Conservation (phyloP, 2,888 invertebrate species). For the Labia minor region DNA sequence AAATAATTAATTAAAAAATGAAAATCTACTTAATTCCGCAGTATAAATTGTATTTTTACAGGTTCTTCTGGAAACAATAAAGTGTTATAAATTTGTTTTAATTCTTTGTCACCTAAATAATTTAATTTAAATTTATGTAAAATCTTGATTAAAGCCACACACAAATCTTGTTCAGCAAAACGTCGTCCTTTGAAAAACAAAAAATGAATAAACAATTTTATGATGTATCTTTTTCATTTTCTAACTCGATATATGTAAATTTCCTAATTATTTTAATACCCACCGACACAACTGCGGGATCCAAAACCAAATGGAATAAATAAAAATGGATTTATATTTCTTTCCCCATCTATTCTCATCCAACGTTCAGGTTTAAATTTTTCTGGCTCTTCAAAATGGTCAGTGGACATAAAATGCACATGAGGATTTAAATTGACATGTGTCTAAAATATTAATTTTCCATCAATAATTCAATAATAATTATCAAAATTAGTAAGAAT, state of each 20-base stretch:
- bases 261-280: not conserved
- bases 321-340: constrained; percentile 38
- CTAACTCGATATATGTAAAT: no score
- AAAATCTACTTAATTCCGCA: not conserved
- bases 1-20: no score
- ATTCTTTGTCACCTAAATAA: constrained; percentile 31
- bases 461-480: not conserved
- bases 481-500: not conserved
- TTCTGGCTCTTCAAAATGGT: constrained; percentile 30
- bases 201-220: constrained; percentile 8
- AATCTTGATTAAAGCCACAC: constrained; percentile 37
- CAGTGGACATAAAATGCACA: constrained; percentile 31
- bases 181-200: constrained; percentile 35
- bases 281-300: constrained; percentile 44
- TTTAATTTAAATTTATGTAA: constrained; percentile 37
- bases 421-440: constrained; percentile 28
- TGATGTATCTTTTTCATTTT: constrained; percentile 1
- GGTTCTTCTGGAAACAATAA: constrained; percentile 40
- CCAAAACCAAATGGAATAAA: constrained; percentile 43
- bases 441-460: constrained; percentile 22
- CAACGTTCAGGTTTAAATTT: constrained; percentile 33
- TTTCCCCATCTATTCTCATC: constrained; percentile 28
- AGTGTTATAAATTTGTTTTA: constrained; percentile 39
- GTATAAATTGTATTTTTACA: constrained; percentile 30
- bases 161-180: constrained; percentile 45